Conservation (phyloP, 2,888 invertebrate genomes). For the Lamproptera curius region DNA sequence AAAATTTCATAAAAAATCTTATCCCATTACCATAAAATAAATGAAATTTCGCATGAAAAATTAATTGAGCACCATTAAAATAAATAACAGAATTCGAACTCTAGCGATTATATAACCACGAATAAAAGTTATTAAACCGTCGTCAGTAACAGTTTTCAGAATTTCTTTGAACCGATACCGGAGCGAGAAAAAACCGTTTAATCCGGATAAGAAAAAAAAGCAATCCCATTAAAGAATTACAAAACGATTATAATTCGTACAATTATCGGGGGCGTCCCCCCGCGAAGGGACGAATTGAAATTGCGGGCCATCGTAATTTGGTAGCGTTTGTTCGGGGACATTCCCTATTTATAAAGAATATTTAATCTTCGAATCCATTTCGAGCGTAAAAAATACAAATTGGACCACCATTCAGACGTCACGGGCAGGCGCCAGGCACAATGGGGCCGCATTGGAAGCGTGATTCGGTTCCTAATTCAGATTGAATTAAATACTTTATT, state of each 20-base stretch:
- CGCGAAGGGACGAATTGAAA: constrained; percentile 8
- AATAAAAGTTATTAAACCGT: no score
- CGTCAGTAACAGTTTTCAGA: no score
- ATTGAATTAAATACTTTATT: constrained; percentile 15
- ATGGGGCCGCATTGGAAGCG: neutral
- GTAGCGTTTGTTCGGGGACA: constrained; percentile 9
- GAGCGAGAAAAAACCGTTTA: no score
- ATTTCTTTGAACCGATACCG: no score
- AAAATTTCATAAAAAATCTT: no score
- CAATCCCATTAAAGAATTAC: constrained; percentile 10
- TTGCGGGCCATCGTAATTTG: constrained; percentile 13
- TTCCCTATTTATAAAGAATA: constrained; percentile 18
- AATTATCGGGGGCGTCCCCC: constrained; percentile 7
- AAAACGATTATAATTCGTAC: constrained; percentile 7
- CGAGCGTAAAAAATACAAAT: constrained; percentile 21
- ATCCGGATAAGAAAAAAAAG: neutral
- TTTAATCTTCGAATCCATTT: constrained; percentile 21
- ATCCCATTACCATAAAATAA: no score
- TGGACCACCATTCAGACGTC: constrained; percentile 20
- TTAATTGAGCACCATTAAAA: no score
- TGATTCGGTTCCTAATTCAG: neutral
- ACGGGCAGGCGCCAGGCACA: constrained; percentile 5
- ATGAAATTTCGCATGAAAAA: no score
- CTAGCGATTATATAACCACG: no score
- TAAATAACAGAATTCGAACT: no score